Conservation (phyloP, 64 coral and sea anemone species). For the Dendrophyllia cribrosa region DNA sequence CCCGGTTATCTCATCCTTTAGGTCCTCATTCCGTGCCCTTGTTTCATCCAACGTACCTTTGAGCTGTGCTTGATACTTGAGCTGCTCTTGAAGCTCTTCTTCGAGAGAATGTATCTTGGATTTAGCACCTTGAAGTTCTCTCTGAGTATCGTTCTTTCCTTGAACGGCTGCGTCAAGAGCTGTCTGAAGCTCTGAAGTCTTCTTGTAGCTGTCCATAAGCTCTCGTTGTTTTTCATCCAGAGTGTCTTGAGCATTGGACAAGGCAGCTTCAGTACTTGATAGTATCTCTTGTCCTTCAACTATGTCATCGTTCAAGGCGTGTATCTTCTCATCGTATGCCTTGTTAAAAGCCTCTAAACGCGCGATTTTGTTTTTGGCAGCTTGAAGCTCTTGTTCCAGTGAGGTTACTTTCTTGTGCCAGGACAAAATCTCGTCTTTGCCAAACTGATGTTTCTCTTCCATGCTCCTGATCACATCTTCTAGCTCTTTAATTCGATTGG, state of each 20-base stretch:
- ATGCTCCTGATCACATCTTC: constrained; percentile 83
- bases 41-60: constrained; percentile 85
- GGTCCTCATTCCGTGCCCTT: constrained; percentile 83
- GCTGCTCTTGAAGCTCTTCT: constrained; percentile 85
- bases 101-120: constrained; percentile 73
- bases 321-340: constrained; percentile 92
- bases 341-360: constrained; percentile 95
- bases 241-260: constrained; percentile 75
- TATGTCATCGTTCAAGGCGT: constrained; percentile 77
- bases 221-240: constrained; percentile 79
- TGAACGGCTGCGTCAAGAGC: constrained; percentile 73
- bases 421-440: constrained; percentile 90
- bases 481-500: constrained; percentile 86
- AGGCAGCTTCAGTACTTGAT: constrained; percentile 55
- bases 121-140: constrained; percentile 75
- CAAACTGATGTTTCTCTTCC: constrained; percentile 86
- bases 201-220: constrained; percentile 91
- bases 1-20: constrained; percentile 88
- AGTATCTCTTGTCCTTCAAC: constrained; percentile 72
- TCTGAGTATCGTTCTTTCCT: constrained; percentile 80
- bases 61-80: constrained; percentile 92
- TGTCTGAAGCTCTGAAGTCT: constrained; percentile 85
- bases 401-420: constrained; percentile 97
- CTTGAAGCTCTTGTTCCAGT: constrained; percentile 84
- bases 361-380: constrained; percentile 75